Percentiles rank a stretch among this genome's conserved stretches.
phyloP scores from a whole-genome alignment of 2,888 invertebrate species.

The Maniola hyperantus region DNA sequence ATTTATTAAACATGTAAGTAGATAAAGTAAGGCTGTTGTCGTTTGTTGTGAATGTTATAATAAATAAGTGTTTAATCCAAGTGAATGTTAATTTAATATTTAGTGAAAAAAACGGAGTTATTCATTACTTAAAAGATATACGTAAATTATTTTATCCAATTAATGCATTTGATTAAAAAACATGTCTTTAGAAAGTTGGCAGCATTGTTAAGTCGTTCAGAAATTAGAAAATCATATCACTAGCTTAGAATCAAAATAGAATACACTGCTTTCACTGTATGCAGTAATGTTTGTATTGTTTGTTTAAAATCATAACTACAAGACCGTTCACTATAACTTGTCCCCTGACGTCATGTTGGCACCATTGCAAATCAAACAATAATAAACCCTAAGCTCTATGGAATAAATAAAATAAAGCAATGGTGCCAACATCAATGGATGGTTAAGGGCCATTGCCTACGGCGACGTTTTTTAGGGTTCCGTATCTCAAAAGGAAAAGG shows the following conservation, averaged over 20 bases:
- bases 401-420: too few species aligned
- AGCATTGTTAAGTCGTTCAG: not conserved
- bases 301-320: too few species aligned
- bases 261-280: not conserved
- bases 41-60: slow-evolving; percentile 20
- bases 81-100: slow-evolving; percentile 13
- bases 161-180: not conserved
- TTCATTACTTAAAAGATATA: slow-evolving; percentile 6
- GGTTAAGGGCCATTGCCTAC: too few species aligned
- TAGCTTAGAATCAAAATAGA: not conserved
- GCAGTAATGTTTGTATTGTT: not conserved
- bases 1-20: slow-evolving; percentile 32
- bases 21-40: slow-evolving; percentile 20
- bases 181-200: not conserved
- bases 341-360: too few species aligned
- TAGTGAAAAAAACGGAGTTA: not conserved
- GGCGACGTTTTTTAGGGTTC: too few species aligned
- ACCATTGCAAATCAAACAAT: too few species aligned
- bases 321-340: too few species aligned
- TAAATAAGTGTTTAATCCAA: slow-evolving; percentile 17
- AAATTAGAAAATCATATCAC: not conserved
- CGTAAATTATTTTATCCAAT: not conserved
- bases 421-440: too few species aligned
- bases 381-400: too few species aligned
- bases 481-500: too few species aligned